Percentiles rank a stretch among this genome's conserved stretches.
Conservation (phyloP, 2,888 invertebrate species). For the Eretmocerus hayati region DNA sequence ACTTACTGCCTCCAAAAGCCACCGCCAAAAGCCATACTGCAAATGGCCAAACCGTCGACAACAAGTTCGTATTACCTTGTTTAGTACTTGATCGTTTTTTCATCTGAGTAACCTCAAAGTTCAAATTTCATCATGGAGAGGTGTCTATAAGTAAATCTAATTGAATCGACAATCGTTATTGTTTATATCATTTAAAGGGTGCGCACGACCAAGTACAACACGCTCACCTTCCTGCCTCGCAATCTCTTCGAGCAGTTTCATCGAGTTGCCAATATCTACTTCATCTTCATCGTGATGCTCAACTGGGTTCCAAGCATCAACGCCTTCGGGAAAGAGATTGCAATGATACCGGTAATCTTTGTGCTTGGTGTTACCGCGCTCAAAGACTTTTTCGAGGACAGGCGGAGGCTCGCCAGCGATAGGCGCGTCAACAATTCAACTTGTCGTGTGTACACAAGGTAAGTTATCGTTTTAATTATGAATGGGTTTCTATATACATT, state of each 20-base stretch:
- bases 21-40: conserved; percentile 34
- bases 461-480: too few species aligned
- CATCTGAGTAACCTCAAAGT: too few species aligned
- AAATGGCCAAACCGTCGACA: conserved; percentile 67
- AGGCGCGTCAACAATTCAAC: conserved; percentile 89
- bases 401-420: conserved; percentile 82
- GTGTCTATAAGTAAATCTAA: too few species aligned
- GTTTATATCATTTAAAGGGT: conserved; percentile 60
- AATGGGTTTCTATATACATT: too few species aligned
- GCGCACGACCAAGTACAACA: conserved; percentile 90
- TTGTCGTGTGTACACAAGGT: conserved; percentile 89
- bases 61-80: conserved; percentile 52
- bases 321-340: conserved; percentile 92
- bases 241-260: conserved; percentile 97
- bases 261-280: conserved; percentile 94
- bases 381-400: conserved; percentile 92
- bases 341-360: conserved; percentile 91
- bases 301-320: conserved; percentile 94
- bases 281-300: conserved; percentile 90
- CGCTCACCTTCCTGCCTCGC: conserved; percentile 89
- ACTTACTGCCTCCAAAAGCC: conserved; percentile 67
- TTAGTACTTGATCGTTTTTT: too few species aligned
- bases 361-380: conserved; percentile 90
- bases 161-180: too few species aligned
- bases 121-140: too few species aligned